Conservation (phyloP, 2,797 vertebrate genomes). For the Squalus acanthias region DNA sequence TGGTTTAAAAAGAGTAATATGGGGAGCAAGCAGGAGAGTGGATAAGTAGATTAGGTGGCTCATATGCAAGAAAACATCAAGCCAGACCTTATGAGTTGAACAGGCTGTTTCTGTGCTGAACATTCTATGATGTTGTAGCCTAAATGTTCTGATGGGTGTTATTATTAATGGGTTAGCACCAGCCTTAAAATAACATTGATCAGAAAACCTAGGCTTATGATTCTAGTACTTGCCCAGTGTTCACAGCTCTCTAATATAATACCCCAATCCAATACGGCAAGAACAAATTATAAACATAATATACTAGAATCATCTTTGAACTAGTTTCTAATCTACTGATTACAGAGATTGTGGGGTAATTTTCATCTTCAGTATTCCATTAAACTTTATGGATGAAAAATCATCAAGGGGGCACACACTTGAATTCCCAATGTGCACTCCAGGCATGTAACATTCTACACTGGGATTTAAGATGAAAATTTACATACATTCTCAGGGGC, state of each 20-base stretch:
- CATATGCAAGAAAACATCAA: not conserved
- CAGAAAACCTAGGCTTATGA: not conserved
- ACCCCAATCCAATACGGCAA: not conserved
- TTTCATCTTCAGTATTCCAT: too few species aligned
- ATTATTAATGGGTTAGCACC: not conserved
- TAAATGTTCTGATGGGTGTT: not conserved
- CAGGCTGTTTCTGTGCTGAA: not conserved
- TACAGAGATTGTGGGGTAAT: not conserved
- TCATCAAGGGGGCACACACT: not conserved
- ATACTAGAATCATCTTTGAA: not conserved
- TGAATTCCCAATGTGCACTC: not conserved
- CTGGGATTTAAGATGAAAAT: not conserved
- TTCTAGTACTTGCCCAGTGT: not conserved
- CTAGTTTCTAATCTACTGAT: not conserved
- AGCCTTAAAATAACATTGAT: not conserved
- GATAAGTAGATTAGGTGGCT: not conserved
- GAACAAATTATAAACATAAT: not conserved
- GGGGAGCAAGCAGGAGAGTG: not conserved
- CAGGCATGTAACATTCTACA: not conserved
- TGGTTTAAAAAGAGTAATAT: not conserved
- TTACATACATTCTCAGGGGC: not conserved
- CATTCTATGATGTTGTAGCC: not conserved
- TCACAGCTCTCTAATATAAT: not conserved
- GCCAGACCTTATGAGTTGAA: not conserved
- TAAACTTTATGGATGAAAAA: not conserved